Conservation (phyloP, 2,113 vertebrate species). For the Grammomys surdaster region DNA sequence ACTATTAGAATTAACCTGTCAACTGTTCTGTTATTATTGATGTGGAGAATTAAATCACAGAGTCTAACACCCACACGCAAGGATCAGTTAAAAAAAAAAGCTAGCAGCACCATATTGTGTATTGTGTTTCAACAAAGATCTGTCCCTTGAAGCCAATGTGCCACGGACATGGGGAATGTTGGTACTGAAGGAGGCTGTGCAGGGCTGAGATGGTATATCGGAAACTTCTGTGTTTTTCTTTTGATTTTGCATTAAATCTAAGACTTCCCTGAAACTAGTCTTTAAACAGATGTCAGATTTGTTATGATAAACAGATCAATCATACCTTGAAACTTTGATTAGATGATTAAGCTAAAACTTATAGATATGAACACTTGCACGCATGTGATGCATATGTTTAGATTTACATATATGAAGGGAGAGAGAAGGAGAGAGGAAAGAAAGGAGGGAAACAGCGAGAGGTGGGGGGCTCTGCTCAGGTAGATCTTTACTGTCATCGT, state of each 20-base stretch:
- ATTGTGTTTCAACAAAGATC: not conserved
- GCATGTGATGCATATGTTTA: not conserved
- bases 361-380: not conserved
- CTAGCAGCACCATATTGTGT: accelerated
- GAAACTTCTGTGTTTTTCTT: not conserved
- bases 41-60: not conserved
- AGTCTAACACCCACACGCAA: not conserved
- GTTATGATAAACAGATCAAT: not conserved
- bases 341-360: not conserved
- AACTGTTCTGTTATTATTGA: no score
- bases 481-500: not conserved
- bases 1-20: not conserved
- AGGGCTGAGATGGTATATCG: no score
- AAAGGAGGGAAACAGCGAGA: not conserved
- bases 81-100: no score
- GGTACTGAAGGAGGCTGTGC: accelerated
- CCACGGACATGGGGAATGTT: no score
- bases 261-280: not conserved
- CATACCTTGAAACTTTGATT: not conserved
- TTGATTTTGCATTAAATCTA: not conserved
- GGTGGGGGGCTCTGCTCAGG: no score
- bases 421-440: not conserved
- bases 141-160: not conserved
- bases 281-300: not conserved
- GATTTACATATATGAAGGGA: not conserved